These are phyloP conservation scores for Myiotriccus ornatus DNA, from an alignment of 2,797 vertebrate genomes.

Conservation along the genomic window DNA sequence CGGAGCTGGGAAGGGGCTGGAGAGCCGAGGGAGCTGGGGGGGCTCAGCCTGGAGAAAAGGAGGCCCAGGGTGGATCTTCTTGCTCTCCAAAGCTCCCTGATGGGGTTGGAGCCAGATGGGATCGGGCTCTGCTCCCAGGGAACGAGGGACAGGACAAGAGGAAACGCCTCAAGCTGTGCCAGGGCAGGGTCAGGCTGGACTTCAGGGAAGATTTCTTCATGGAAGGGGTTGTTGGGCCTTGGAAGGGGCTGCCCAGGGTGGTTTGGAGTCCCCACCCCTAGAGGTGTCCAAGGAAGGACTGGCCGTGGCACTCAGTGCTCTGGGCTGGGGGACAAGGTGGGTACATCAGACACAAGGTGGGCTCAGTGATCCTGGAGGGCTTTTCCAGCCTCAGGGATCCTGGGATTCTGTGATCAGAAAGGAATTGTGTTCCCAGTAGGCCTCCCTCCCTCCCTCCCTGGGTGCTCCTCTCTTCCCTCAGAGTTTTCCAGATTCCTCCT, in stretches of 20 bases:
- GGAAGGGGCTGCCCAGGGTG: neutral
- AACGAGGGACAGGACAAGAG: neutral
- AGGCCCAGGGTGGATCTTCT: neutral
- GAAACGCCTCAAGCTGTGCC: neutral
- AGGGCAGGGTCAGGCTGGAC: neutral
- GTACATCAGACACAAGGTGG: fast-evolving
- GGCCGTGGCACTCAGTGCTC: neutral
- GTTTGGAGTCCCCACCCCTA: neutral
- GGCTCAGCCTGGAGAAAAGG: neutral
- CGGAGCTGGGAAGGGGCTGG: neutral
- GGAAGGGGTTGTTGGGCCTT: neutral
- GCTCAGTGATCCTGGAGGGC: neutral
- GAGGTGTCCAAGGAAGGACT: no score
- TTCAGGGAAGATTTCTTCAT: neutral
- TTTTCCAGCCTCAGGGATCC: neutral
- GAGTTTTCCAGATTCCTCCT: neutral
- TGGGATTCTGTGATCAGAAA: neutral
- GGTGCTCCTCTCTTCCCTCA: neutral
- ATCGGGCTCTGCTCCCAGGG: neutral
- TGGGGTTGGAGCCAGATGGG: neutral
- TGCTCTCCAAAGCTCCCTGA: neutral
- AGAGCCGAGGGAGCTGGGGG: neutral
- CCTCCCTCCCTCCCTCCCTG: neutral
- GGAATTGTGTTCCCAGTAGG: neutral
- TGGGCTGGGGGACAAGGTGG: neutral